Conservation (phyloP, 2,113 vertebrate species). For the Cyprinodon brontotheroides region DNA sequence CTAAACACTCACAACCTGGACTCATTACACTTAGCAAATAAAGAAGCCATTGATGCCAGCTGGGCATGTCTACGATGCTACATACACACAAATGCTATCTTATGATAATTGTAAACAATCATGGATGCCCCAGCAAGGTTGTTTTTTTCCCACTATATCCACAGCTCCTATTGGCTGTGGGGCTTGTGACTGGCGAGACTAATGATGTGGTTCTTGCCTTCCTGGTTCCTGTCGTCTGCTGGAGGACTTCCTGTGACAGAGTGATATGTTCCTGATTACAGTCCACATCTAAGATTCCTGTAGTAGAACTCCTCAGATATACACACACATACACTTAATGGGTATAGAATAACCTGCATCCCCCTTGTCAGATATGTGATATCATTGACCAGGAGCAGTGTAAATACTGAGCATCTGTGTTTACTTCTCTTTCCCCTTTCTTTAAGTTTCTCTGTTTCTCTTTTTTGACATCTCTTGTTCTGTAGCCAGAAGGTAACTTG, state of each 20-base stretch:
- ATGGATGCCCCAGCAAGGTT: constrained; percentile 33
- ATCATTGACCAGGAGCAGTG: constrained; percentile 84
- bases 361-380: constrained; percentile 83
- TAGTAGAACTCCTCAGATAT: constrained; percentile 59
- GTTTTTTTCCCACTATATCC: constrained; percentile 66
- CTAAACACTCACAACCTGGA: constrained; percentile 70
- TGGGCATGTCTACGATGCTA: constrained; percentile 36
- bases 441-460: constrained; percentile 55
- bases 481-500: constrained; percentile 60
- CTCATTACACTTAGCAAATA: constrained; percentile 76
- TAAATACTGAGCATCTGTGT: constrained; percentile 67
- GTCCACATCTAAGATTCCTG: constrained; percentile 84
- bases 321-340: constrained; percentile 37
- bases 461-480: constrained; percentile 54
- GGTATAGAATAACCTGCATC: constrained; percentile 82
- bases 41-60: constrained; percentile 76
- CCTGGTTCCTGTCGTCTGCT: constrained; percentile 83
- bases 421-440: constrained; percentile 55
- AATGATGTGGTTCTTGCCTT: constrained; percentile 76
- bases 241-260: constrained; percentile 86
- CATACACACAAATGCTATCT: constrained; percentile 47
- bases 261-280: constrained; percentile 94
- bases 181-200: constrained; percentile 62
- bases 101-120: constrained; percentile 35
- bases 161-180: constrained; percentile 61